These are phyloP conservation scores for Haemorhous mexicanus DNA, from an alignment of 2,113 vertebrate genomes.

Conservation along the genomic window DNA sequence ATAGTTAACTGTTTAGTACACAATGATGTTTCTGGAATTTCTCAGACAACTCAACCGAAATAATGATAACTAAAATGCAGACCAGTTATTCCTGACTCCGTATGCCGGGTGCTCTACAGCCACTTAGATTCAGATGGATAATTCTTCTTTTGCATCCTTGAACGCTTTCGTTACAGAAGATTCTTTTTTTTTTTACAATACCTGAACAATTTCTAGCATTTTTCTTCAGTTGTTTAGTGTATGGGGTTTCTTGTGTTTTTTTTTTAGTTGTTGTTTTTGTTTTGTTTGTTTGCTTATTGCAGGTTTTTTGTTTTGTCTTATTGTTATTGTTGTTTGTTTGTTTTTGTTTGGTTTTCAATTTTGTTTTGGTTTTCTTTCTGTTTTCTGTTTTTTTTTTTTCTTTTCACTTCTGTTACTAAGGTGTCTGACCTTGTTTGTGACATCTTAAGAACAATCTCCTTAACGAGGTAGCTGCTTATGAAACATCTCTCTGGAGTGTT, in stretches of 20 bases:
- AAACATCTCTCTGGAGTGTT: background rate
- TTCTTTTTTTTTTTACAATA: fast-evolving
- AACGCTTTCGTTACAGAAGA: background rate
- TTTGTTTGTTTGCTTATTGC: background rate
- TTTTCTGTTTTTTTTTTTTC: too few relatives aligned
- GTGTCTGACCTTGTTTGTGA: background rate
- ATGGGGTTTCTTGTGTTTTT: fast-evolving
- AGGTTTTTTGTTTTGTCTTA: background rate
- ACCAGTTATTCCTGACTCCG: background rate
- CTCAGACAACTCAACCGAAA: background rate
- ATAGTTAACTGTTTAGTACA: background rate
- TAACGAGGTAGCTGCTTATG: background rate
- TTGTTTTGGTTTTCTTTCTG: background rate
- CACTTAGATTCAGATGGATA: background rate
- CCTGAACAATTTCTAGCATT: fast-evolving
- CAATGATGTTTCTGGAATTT: background rate
- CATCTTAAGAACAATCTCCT: background rate
- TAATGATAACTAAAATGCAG: background rate
- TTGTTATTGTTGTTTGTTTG: background rate
- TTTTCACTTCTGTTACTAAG: background rate
- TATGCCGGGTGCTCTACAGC: fast-evolving
- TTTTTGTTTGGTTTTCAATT: background rate
- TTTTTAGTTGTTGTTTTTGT: too few relatives aligned
- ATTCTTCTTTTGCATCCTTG: background rate
- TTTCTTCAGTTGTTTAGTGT: background rate